A percentile compares a stretch with the other conserved stretches of the same genome.
Conservation (phyloP, 2,113 vertebrate genomes). For the Calyptommatus sinebrachiatus region DNA sequence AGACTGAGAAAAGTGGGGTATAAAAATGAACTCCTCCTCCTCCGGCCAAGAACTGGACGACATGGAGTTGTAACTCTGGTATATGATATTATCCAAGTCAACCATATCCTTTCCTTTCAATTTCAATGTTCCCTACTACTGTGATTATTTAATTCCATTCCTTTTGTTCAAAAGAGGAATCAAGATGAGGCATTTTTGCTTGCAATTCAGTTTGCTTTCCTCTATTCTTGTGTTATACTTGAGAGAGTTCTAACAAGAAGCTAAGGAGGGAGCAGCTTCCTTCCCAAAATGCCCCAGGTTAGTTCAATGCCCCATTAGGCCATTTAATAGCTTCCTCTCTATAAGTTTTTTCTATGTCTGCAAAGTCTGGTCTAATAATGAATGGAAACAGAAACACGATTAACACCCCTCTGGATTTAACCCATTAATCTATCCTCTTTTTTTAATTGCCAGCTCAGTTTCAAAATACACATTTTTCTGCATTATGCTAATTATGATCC, state of each 20-base stretch:
- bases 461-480: background rate
- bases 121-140: conserved; percentile 28
- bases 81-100: background rate
- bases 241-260: conserved; percentile 64
- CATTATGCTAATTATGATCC: conserved; percentile 1
- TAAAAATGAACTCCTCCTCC: no score
- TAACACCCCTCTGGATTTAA: background rate
- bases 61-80: background rate
- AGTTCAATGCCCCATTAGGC: conserved; percentile 71
- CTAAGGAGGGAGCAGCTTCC: conserved; percentile 57
- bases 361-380: conserved; percentile 29
- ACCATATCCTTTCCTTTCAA: background rate
- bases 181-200: conserved; percentile 47
- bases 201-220: conserved; percentile 62
- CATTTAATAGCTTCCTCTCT: conserved; percentile 66
- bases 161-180: conserved; percentile 54
- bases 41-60: background rate
- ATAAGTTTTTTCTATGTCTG: conserved; percentile 30
- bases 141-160: conserved; percentile 32
- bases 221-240: conserved; percentile 56
- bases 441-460: background rate
- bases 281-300: conserved; percentile 55
- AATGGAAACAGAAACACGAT: background rate
- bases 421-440: conserved; percentile 1
- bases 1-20: no score